Percentiles rank a stretch among this genome's conserved stretches.
phyloP scores from a whole-genome alignment of 2,888 invertebrate genomes.

The Carabus problematicus region DNA sequence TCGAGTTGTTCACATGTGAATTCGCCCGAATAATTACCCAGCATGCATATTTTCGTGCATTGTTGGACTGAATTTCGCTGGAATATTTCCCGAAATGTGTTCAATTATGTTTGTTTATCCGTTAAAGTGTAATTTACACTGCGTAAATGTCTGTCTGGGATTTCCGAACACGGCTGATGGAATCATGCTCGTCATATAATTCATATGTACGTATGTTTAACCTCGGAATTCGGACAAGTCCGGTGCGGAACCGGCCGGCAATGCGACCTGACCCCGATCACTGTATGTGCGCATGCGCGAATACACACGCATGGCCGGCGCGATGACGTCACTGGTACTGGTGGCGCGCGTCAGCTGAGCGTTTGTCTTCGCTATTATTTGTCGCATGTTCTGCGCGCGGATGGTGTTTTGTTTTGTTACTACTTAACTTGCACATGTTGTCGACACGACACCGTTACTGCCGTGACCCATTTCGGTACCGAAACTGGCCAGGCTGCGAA shows the following conservation, averaged over 20 bases:
- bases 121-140: background rate
- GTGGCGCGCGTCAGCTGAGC: background rate
- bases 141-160: background rate
- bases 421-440: too few species aligned
- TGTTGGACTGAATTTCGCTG: too few species aligned
- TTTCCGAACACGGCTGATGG: background rate
- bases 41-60: too few species aligned
- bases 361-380: background rate
- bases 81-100: too few species aligned
- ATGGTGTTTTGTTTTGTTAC: too few species aligned
- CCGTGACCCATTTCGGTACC: too few species aligned
- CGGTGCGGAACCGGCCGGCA: conserved; percentile 1
- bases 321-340: conserved; percentile 2
- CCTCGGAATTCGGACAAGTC: conserved; percentile 1
- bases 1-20: too few species aligned
- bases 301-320: background rate
- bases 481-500: too few species aligned
- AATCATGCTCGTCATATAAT: background rate
- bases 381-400: too few species aligned
- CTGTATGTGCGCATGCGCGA: background rate
- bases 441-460: too few species aligned
- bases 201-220: too few species aligned
- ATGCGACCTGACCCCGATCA: conserved; percentile 10
- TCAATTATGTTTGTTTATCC: background rate
- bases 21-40: background rate